Base-by-base conservation (phyloP, 2,888 invertebrate genomes). In the Anthophora plumipes region DNA sequence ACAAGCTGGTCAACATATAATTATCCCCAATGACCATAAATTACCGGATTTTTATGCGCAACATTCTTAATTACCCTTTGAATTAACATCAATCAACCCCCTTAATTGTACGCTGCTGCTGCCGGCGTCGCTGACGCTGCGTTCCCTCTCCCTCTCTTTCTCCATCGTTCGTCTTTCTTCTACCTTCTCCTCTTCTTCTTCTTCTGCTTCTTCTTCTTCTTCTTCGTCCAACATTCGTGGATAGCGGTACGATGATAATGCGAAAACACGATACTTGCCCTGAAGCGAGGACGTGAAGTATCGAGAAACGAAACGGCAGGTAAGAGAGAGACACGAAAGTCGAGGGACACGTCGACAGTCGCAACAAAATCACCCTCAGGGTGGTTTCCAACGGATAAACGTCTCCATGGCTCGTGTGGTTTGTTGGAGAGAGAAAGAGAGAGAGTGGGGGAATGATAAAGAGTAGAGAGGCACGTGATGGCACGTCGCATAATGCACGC, bases 41-140 rank as follows among this genome's bases (percentile, higher is more conserved):
- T 93, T 93, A 93, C 92, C 88, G 91, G 89, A 93, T 93, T 93
- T 93, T 93, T 93, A 93, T 93, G 92, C 93, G 92, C 93, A 93
- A 91, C 92, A 92, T 93, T 93, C 93, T 93, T 93, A 93, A 93
- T 93, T 93, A 93, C 93, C 93, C 93, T 93, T 93, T 93, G 93
- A 93, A 93, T 93, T 93, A 93, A 93, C 93, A 93, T 93, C 93
- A 93, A 93, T 93, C 93, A 93, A 93, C 91, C 92, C 91, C 90
- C 91, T 92, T 93, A 92, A 93, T 93, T 92, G 92, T 90, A 93
- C 88, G 89, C 91, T 92, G 91, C 90, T 89, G 82, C 83, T 85
- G 85, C 83, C 83, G 88, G 84, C 88, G 88, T 89, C 87, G 88
- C 88, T 86, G 86, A 76, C 77, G 73, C 77, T 77, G 41, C 66